These are phyloP conservation scores for Sebastes trivittatus DNA, from an alignment of 2,797 vertebrate species.

Conservation along the genomic window DNA sequence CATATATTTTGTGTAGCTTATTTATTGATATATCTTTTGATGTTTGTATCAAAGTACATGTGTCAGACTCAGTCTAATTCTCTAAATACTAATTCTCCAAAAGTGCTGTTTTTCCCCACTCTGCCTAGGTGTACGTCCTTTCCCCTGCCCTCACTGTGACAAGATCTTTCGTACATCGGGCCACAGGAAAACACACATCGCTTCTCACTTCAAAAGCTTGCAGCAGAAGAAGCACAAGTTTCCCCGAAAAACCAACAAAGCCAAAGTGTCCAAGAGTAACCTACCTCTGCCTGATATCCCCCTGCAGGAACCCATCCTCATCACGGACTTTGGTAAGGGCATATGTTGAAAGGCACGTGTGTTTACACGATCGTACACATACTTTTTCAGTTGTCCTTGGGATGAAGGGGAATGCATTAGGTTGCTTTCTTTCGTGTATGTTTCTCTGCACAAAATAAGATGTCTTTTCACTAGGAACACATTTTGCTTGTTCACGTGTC, in stretches of 20 bases:
- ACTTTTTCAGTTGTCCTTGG: not conserved
- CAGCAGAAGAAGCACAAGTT: slow-evolving; percentile 93
- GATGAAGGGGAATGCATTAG: no score
- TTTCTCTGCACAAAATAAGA: not conserved
- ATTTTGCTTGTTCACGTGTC: slow-evolving; percentile 12
- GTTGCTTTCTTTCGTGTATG: not conserved
- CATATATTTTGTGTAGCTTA: not conserved
- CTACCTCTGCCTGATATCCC: slow-evolving; percentile 92
- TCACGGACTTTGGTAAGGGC: slow-evolving; percentile 93
- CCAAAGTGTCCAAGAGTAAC: slow-evolving; percentile 89
- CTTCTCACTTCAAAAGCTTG: slow-evolving; percentile 94
- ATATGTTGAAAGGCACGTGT: not conserved
- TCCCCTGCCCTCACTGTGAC: slow-evolving; percentile 97
- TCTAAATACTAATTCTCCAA: slow-evolving; percentile 21
- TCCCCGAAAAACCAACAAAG: slow-evolving; percentile 90
- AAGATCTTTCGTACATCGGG: slow-evolving; percentile 98
- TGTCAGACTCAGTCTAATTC: slow-evolving; percentile 1
- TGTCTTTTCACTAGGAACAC: not conserved
- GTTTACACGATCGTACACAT: not conserved
- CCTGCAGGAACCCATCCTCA: slow-evolving; percentile 97
- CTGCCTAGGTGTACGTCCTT: slow-evolving; percentile 90
- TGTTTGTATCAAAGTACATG: not conserved
- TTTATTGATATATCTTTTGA: not conserved
- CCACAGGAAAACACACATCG: slow-evolving; percentile 96
- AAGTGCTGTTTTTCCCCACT: slow-evolving; percentile 5